These are phyloP conservation scores for Pristionchus pacificus DNA, from an alignment of 1,140 invertebrate genomes.

Conservation along the genomic window DNA sequence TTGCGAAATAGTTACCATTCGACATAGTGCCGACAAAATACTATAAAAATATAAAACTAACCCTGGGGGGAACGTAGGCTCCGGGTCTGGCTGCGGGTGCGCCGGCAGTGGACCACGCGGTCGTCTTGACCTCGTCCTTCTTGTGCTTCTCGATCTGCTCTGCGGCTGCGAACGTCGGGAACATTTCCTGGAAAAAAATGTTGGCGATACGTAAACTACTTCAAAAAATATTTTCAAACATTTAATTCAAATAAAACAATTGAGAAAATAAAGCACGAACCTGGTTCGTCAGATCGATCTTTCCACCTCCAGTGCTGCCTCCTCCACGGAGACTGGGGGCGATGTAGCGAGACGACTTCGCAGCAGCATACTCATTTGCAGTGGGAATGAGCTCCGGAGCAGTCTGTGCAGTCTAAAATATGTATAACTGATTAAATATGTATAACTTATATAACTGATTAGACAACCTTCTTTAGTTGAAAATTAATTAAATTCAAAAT, in stretches of 20 bases:
- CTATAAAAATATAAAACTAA: not conserved
- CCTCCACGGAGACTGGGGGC: not conserved
- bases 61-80: not conserved
- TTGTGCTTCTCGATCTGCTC: slow-evolving; percentile 27
- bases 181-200: slow-evolving; percentile 5
- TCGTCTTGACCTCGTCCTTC: slow-evolving; percentile 24
- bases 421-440: not conserved
- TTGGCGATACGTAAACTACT: not conserved
- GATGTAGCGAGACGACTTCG: not conserved
- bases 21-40: no score
- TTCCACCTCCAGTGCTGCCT: not conserved
- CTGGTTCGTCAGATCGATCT: not conserved
- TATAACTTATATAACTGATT: not conserved
- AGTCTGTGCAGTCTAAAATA: not conserved
- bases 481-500: not conserved
- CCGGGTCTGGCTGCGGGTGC: not conserved
- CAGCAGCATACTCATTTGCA: not conserved
- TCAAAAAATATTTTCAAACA: no score
- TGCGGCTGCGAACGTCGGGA: slow-evolving; percentile 28
- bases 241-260: no score
- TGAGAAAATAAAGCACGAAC: not conserved
- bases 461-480: not conserved
- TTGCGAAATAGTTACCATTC: no score
- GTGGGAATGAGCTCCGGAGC: not conserved
- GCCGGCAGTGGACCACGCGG: slow-evolving; percentile 21